Conservation (phyloP, 2,113 vertebrate genomes). For the Erythrocebus patas region DNA sequence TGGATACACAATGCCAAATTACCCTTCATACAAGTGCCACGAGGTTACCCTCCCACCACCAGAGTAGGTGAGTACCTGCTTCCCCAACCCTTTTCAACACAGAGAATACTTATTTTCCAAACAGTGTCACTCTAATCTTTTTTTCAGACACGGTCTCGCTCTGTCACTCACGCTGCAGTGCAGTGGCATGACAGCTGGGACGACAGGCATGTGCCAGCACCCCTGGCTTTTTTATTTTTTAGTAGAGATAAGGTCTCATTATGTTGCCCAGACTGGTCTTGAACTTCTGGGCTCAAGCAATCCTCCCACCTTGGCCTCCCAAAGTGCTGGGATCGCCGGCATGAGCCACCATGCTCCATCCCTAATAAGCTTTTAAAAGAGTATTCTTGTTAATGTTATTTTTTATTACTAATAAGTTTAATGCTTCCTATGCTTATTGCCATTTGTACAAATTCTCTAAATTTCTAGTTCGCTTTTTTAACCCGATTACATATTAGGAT, state of each 20-base stretch:
- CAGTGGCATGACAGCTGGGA: background rate
- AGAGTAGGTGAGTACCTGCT: background rate
- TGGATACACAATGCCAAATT: background rate
- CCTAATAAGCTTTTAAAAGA: background rate
- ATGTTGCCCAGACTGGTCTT: background rate
- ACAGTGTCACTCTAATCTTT: background rate
- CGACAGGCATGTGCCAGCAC: background rate
- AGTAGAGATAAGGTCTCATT: background rate
- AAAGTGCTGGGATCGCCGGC: background rate
- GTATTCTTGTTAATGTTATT: background rate
- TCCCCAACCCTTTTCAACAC: background rate
- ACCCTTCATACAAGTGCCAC: background rate
- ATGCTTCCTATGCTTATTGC: background rate
- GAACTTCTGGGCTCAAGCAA: background rate
- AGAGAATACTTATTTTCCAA: background rate
- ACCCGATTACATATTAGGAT: background rate
- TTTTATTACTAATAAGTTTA: background rate
- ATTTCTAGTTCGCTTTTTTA: background rate
- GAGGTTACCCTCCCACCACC: background rate
- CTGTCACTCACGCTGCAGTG: background rate
- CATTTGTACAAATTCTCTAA: background rate
- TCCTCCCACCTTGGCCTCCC: background rate
- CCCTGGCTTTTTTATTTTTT: background rate
- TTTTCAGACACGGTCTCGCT: too few relatives aligned
- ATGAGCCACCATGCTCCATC: background rate